Percentiles rank a stretch among this genome's conserved stretches.
These are phyloP conservation scores for Protosalanx chinensis DNA, from an alignment of 2,797 vertebrate species.

Conservation along the genomic window DNA sequence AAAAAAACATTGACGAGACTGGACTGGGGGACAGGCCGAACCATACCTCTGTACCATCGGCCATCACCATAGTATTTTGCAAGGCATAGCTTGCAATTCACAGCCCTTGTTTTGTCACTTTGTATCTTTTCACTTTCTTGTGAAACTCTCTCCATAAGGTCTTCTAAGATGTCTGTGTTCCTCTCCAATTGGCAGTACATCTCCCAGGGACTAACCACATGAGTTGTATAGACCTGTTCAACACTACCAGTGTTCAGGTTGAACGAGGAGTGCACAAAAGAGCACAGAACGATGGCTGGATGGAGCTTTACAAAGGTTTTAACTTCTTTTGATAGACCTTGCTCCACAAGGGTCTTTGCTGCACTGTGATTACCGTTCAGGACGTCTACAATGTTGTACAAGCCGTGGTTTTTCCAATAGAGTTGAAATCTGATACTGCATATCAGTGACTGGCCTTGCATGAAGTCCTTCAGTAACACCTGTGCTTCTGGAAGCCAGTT, in stretches of 20 bases:
- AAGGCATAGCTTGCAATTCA: slow-evolving; percentile 70
- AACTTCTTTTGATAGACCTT: slow-evolving; percentile 48
- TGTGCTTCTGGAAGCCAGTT: slow-evolving; percentile 62
- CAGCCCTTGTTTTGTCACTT: slow-evolving; percentile 22
- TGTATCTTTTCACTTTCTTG: slow-evolving; percentile 56
- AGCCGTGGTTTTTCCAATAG: slow-evolving; percentile 56
- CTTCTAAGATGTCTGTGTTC: slow-evolving; percentile 71
- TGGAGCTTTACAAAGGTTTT: slow-evolving; percentile 44
- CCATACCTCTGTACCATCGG: slow-evolving; percentile 80
- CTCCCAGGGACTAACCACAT: slow-evolving; percentile 77
- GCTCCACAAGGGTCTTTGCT: slow-evolving; percentile 60
- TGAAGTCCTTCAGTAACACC: slow-evolving; percentile 66
- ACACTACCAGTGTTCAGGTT: slow-evolving; percentile 74
- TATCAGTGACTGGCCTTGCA: slow-evolving; percentile 54
- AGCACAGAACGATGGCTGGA: slow-evolving; percentile 62
- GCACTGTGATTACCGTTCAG: slow-evolving; percentile 59
- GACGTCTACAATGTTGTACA: slow-evolving; percentile 80
- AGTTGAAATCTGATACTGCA: slow-evolving; percentile 73
- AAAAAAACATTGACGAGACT: slow-evolving; percentile 75
- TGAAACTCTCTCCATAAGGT: slow-evolving; percentile 67
- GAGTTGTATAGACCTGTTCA: slow-evolving; percentile 79
- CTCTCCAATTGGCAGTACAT: slow-evolving; percentile 86
- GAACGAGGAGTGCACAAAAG: slow-evolving; percentile 84
- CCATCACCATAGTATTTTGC: slow-evolving; percentile 82
- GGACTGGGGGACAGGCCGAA: slow-evolving; percentile 58